Conservation (phyloP, 2,113 vertebrate genomes). For the Neolamprologus variostigma region DNA sequence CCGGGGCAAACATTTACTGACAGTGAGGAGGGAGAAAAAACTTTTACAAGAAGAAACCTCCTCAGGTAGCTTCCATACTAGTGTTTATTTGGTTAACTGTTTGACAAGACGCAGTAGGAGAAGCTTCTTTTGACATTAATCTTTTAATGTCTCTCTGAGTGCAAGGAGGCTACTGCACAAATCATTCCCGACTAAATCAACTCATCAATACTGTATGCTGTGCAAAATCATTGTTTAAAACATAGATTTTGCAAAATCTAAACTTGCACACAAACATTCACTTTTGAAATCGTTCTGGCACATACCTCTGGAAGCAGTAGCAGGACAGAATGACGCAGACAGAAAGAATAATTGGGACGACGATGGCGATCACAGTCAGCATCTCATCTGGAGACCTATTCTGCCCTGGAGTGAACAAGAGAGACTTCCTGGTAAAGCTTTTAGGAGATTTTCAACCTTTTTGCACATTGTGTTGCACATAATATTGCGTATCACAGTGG, state of each 20-base stretch:
- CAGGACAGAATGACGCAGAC: constrained; percentile 40
- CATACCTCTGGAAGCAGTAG: constrained; percentile 56
- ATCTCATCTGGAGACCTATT: background rate
- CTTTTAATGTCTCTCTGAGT: background rate
- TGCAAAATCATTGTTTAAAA: background rate
- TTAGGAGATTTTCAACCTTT: background rate
- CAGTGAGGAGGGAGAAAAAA: background rate
- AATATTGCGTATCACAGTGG: rapidly evolving
- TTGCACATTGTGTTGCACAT: background rate
- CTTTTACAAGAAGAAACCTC: background rate
- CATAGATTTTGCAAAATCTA: background rate
- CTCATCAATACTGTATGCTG: background rate
- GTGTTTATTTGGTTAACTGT: background rate
- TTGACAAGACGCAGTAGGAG: background rate
- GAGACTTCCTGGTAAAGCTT: background rate
- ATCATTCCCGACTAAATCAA: background rate
- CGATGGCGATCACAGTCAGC: background rate
- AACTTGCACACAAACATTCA: background rate
- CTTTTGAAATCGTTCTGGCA: background rate
- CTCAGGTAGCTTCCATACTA: background rate
- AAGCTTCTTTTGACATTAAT: background rate
- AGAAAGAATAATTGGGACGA: constrained; percentile 44
- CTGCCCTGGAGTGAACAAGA: background rate
- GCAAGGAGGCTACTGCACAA: background rate
- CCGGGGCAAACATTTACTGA: background rate